Evolutionary conservation across 2,113 vertebrate species (phyloP), one percentile per base, ranked within the genome.

Genomic region (Channa argus): DNA sequence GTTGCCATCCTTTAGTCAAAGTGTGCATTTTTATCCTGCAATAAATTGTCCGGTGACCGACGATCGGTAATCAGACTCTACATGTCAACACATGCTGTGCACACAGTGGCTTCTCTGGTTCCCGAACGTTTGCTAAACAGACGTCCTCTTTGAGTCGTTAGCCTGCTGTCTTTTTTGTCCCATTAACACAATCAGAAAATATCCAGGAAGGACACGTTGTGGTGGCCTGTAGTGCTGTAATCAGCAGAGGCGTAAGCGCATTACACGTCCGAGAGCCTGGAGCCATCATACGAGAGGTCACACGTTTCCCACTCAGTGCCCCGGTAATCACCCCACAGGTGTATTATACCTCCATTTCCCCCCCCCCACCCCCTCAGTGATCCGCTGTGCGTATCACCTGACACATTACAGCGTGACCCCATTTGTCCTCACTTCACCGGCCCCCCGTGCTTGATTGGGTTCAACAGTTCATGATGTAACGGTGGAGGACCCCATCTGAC

Each of bases 381-480:
- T 75, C 68, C 71, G 50, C 68, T 37, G 38, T 77, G 67, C 76
- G 77, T 79, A 44, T 82, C 81, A 69, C 64, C 80, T 67, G 82
- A 85, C 88, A 89, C 74, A 71, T 84, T 86, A 86, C 78, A 34
- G 37, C 4, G 13, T 54, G 79, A 88, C 79, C 87, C 79, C 82
- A 86, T 87, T 87, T 73, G 79, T 88, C 82, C 86, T 59, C 81
- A 71, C 78, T 72, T 64, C 62, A 79, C 15, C 51, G n/a, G 64
- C 78, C 65, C 65, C 74, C 45, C 13, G 49, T 59, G 74, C 74
- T 24, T 91, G 90, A 93, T 91, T 88, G 90, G 86, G 91, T 92
- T 91, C 86, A 91, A 71, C 79, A 90, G 91, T 90, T 92, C 87
- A 90, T 71, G 52, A 85, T 89, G 82, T 79, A 82, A 87, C 85